Conservation (phyloP, 2,113 vertebrate genomes). For the Anhinga rufa region DNA sequence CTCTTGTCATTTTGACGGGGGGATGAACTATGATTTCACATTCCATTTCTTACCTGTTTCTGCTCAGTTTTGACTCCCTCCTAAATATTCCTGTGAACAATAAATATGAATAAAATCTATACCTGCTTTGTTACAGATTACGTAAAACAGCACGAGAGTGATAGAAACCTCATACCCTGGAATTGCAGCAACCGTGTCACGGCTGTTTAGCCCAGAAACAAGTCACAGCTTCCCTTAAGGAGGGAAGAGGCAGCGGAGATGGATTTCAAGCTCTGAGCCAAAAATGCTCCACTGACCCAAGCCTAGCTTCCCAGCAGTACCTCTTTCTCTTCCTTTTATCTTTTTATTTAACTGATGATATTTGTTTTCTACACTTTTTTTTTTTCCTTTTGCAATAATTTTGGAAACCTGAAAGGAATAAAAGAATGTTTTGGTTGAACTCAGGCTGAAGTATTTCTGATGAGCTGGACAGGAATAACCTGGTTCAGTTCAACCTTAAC, state of each 20-base stretch:
- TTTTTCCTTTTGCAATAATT: not conserved
- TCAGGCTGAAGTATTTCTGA: not conserved
- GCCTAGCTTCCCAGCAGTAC: not conserved
- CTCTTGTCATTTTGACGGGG: not conserved
- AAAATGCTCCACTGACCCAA: not conserved
- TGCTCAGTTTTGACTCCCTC: not conserved
- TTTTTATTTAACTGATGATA: not conserved
- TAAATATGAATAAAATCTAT: not conserved
- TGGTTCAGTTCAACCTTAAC: not conserved
- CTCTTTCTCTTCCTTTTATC: not conserved
- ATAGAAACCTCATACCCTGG: not conserved
- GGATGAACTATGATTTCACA: not conserved
- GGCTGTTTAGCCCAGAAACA: not conserved
- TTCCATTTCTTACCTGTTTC: not conserved
- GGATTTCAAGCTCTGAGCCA: not conserved
- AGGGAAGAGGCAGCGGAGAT: not conserved
- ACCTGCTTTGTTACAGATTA: not conserved
- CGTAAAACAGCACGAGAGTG: not conserved
- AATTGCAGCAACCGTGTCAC: not conserved
- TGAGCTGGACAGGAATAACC: not conserved
- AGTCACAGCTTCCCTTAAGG: not conserved
- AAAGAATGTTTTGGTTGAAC: not conserved
- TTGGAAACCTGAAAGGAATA: not conserved
- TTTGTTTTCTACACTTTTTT: not conserved
- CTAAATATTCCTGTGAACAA: not conserved